phyloP scores from a whole-genome alignment of 2,113 vertebrate genomes.

The Phalacrocorax pelagicus region DNA sequence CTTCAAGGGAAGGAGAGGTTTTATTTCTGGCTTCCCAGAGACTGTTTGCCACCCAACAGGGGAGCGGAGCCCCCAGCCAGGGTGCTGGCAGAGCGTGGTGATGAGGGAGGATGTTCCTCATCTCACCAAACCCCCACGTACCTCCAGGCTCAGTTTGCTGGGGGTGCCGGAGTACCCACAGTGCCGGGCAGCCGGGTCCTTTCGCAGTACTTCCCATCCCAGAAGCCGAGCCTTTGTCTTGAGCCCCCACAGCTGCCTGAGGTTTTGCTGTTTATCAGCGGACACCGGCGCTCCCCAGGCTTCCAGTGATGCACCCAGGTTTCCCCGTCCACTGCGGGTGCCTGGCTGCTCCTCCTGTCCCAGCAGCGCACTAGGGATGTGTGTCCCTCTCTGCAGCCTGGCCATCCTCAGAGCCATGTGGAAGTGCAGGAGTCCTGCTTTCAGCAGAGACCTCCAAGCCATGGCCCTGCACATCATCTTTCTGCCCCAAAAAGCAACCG shows the following conservation, averaged over 20 bases:
- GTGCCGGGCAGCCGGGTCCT: fast-evolving
- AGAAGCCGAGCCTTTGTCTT: not conserved
- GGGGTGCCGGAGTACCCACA: not conserved
- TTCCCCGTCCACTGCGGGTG: fast-evolving
- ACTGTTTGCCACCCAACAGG: not conserved
- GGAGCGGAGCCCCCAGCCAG: fast-evolving
- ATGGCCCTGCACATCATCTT: fast-evolving
- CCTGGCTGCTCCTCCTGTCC: fast-evolving
- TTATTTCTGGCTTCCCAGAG: slow-evolving; percentile 13
- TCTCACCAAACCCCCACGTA: fast-evolving
- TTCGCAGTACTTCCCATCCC: fast-evolving
- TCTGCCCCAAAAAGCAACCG: not conserved
- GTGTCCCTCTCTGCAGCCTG: not conserved
- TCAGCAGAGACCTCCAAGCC: not conserved
- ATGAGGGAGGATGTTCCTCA: not conserved
- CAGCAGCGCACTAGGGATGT: not conserved
- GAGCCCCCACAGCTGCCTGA: fast-evolving
- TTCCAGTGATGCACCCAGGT: not conserved
- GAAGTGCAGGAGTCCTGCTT: fast-evolving
- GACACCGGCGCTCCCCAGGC: not conserved
- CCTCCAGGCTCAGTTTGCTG: fast-evolving
- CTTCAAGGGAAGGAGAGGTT: not conserved
- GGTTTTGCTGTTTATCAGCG: not conserved
- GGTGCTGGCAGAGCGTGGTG: not conserved
- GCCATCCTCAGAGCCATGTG: fast-evolving